Conservation (phyloP, 2,797 vertebrate species). For the Gallinago nigripennis region DNA sequence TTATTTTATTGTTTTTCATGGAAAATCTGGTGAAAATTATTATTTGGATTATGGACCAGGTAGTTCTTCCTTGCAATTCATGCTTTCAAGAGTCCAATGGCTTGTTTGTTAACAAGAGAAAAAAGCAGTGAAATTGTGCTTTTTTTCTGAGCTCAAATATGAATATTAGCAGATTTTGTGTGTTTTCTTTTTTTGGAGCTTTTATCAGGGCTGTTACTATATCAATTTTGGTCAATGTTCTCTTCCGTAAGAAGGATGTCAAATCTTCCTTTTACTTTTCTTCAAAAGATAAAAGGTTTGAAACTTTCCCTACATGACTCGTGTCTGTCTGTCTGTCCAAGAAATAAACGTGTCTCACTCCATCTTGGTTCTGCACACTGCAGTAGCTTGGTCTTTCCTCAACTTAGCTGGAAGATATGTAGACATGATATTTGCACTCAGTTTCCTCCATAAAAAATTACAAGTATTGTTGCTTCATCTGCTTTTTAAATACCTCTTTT, state of each 20-base stretch:
- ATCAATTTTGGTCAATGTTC: background rate
- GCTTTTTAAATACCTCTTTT: background rate
- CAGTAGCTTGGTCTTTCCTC: background rate
- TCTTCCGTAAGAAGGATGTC: background rate
- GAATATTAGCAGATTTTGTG: background rate
- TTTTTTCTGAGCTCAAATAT: background rate
- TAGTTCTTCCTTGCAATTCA: background rate
- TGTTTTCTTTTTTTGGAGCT: background rate
- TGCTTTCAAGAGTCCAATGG: background rate
- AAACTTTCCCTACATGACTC: background rate
- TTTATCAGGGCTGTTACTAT: background rate
- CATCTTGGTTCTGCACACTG: background rate
- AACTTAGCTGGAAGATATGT: background rate
- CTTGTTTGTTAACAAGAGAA: background rate
- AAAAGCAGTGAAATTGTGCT: background rate
- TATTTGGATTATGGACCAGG: background rate
- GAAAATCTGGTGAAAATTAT: background rate
- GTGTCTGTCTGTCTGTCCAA: background rate
- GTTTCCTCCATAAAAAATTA: background rate
- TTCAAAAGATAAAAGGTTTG: background rate
- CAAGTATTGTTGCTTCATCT: background rate
- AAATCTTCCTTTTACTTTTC: background rate
- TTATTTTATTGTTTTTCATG: background rate
- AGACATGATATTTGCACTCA: background rate
- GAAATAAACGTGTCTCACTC: background rate